These are phyloP conservation scores for Pelagia noctiluca DNA, from an alignment of 30 jellyfish, hydroid and myxozoan species.

Conservation along the genomic window DNA sequence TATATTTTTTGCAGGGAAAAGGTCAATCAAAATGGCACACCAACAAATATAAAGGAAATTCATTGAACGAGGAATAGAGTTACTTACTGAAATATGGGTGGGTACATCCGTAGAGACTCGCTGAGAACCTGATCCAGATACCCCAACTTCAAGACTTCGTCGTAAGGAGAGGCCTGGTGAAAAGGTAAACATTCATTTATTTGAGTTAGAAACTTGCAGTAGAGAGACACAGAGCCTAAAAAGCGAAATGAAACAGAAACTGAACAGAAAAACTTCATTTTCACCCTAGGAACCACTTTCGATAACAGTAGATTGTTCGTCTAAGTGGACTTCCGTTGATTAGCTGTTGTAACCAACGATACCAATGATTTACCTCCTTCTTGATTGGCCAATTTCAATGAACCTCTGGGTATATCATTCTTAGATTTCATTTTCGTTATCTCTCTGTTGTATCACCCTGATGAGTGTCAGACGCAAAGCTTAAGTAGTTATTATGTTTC, in stretches of 20 bases:
- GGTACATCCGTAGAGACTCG: slow-evolving; percentile 52
- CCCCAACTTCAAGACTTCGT: slow-evolving; percentile 31
- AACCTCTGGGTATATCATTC: too few relatives aligned
- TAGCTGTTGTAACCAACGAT: too few relatives aligned
- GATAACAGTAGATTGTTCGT: not conserved
- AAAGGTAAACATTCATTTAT: not conserved
- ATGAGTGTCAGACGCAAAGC: not conserved
- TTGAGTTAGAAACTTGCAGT: not conserved
- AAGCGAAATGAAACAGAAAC: not conserved
- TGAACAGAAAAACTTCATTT: not conserved
- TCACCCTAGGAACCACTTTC: not conserved
- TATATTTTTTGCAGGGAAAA: too few relatives aligned
- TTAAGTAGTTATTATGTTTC: not conserved
- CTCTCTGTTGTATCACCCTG: too few relatives aligned
- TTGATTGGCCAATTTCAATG: too few relatives aligned
- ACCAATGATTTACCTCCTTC: too few relatives aligned
- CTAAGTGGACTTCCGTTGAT: too few relatives aligned
- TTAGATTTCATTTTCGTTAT: too few relatives aligned
- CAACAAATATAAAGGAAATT: not conserved
- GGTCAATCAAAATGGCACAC: not conserved
- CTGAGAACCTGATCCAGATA: slow-evolving; percentile 58
- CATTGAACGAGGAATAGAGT: not conserved
- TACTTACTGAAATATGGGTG: slow-evolving; percentile 47
- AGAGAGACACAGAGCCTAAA: not conserved
- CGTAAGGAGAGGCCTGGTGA: slow-evolving; percentile 24